Percentiles rank a stretch among this genome's conserved stretches.
Conservation (phyloP, 2,797 vertebrate species). For the Paedocypris micromegethes region DNA sequence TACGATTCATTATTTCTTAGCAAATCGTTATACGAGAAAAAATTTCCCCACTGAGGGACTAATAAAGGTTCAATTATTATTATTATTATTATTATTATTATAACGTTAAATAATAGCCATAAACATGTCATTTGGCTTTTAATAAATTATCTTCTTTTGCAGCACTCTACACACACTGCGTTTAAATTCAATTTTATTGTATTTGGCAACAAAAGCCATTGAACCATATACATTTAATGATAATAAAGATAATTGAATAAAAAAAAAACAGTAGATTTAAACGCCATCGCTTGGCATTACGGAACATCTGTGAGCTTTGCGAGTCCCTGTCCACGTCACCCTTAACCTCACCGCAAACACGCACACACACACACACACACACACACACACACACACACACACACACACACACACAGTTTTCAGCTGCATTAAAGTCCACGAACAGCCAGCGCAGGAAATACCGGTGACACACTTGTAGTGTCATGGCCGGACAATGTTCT, state of each 20-base stretch:
- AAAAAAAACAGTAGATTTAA: neutral
- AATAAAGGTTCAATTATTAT: neutral
- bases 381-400: too few species aligned
- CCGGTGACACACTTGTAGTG: neutral
- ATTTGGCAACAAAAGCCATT: too few species aligned
- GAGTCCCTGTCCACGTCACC: neutral
- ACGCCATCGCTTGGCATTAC: neutral
- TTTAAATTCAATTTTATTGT: too few species aligned
- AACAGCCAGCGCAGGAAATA: conserved; percentile 1
- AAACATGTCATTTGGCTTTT: too few species aligned
- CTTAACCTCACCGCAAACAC: neutral
- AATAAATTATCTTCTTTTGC: too few species aligned
- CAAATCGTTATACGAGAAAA: neutral
- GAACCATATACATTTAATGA: too few species aligned
- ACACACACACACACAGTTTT: neutral
- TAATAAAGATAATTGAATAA: neutral
- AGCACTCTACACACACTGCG: too few species aligned
- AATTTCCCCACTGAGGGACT: neutral
- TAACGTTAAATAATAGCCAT: too few species aligned
- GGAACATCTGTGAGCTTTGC: conserved; percentile 25
- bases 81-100: neutral
- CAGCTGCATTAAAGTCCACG: conserved; percentile 1
- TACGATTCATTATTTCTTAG: too few species aligned
- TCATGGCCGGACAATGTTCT: neutral
- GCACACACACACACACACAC: too few species aligned